A percentile compares a stretch with the other conserved stretches of the same genome.
Evolutionary conservation across 23 tunicate genomes (phyloP).

Genomic region (Diplosoma virens): DNA sequence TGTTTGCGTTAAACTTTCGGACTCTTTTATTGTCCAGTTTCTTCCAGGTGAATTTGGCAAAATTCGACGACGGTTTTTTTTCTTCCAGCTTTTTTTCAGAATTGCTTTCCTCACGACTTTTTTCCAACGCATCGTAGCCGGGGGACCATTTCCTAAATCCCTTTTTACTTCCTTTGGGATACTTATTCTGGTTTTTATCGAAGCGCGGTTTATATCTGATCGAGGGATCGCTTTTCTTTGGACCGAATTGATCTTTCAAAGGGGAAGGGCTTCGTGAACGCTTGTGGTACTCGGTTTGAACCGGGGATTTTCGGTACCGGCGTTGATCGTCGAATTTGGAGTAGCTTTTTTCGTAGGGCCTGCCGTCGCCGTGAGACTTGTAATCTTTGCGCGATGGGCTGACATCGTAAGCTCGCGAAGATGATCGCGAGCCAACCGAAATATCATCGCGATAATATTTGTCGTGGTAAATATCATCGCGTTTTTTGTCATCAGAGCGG

Average conservation of each 20-base stretch:
- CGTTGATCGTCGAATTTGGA: not conserved
- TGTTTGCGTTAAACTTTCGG: not conserved
- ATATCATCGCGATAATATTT: not conserved
- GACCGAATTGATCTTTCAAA: not conserved
- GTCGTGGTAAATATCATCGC: too few species aligned
- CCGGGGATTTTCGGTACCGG: not conserved
- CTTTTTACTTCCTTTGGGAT: conserved; percentile 1
- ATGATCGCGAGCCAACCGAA: not conserved
- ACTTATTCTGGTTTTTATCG: conserved; percentile 1
- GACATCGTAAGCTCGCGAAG: not conserved
- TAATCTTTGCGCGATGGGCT: not conserved
- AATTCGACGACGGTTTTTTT: conserved; percentile 2
- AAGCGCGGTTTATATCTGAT: conserved; percentile 3
- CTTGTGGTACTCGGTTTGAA: not conserved
- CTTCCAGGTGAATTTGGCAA: conserved; percentile 76
- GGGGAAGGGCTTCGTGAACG: not conserved
- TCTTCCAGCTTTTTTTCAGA: not conserved
- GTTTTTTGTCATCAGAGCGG: too few species aligned
- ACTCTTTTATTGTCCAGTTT: conserved; percentile 13
- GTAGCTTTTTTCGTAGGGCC: not conserved
- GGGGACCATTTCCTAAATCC: conserved; percentile 58
- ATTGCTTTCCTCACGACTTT: not conserved
- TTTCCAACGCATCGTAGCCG: conserved; percentile 68
- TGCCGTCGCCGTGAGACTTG: not conserved
- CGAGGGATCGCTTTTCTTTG: not conserved